Percentiles rank a stretch among this genome's conserved stretches.
These are phyloP conservation scores for Rotaria socialis DNA, from an alignment of 2,888 invertebrate genomes.

Conservation along the genomic window DNA sequence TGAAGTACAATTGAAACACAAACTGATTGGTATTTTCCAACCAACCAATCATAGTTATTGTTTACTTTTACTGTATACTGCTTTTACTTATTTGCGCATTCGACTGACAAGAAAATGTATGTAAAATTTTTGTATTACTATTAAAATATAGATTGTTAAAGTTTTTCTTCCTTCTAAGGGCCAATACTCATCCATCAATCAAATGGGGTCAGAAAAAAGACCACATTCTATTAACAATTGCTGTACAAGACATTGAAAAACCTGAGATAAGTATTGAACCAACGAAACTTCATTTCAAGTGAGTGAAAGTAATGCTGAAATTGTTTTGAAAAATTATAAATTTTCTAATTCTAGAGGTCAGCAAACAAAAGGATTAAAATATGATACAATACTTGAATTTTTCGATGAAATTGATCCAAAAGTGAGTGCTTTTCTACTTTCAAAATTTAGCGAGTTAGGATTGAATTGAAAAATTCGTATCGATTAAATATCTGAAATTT, in stretches of 20 bases:
- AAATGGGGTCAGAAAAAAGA: background rate
- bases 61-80: background rate
- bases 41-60: background rate
- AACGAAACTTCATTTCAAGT: slow-evolving; percentile 34
- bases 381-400: slow-evolving; percentile 7
- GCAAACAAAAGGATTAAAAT: background rate
- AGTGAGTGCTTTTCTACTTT: background rate
- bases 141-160: background rate
- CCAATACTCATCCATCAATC: background rate
- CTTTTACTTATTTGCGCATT: background rate
- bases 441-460: background rate
- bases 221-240: background rate
- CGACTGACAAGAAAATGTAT: background rate
- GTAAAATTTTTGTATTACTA: background rate
- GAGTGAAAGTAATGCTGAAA: background rate
- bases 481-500: too few species aligned
- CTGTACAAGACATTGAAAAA: slow-evolving; percentile 29
- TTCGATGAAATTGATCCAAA: slow-evolving; percentile 4
- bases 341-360: background rate
- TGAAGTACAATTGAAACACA: background rate
- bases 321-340: too few species aligned
- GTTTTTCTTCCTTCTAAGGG: background rate
- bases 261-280: slow-evolving; percentile 3
- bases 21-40: background rate
- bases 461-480: too few species aligned